phyloP scores from a whole-genome alignment of 2,888 invertebrate genomes.

The Aleiodes testaceus region DNA sequence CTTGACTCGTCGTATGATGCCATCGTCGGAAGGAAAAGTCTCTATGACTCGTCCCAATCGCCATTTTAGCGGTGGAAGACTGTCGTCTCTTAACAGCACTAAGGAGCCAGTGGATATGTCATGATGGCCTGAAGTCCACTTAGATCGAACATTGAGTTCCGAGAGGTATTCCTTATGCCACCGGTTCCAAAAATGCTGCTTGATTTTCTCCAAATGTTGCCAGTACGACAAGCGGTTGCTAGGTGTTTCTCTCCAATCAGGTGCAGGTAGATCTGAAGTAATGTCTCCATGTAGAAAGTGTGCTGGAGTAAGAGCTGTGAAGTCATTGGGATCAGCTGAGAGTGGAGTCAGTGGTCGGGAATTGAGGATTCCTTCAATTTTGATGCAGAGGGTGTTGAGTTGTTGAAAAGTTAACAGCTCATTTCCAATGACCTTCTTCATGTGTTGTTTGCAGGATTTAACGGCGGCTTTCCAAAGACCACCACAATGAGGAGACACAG shows the following conservation, averaged over 20 bases:
- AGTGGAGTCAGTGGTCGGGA: constrained; percentile 42
- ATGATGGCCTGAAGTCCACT: constrained; percentile 42
- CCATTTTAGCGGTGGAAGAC: constrained; percentile 32
- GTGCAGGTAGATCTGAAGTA: constrained; percentile 34
- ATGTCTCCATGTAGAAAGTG: constrained; percentile 52
- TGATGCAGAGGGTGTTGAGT: constrained; percentile 44
- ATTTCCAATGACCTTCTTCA: constrained; percentile 49
- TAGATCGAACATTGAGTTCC: constrained; percentile 47
- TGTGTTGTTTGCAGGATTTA: constrained; percentile 57
- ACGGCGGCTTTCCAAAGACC: constrained; percentile 57
- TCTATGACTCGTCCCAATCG: constrained; percentile 24
- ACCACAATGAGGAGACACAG: constrained; percentile 54
- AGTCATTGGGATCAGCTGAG: constrained; percentile 48
- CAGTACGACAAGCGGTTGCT: constrained; percentile 47
- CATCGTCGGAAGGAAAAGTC: constrained; percentile 42
- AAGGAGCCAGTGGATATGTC: constrained; percentile 20
- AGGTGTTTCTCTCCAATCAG: constrained; percentile 37
- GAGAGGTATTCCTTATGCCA: constrained; percentile 51
- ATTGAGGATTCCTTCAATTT: background rate
- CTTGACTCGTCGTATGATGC: constrained; percentile 17
- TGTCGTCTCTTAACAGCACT: constrained; percentile 30
- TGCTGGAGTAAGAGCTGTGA: constrained; percentile 43
- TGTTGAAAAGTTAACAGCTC: constrained; percentile 53
- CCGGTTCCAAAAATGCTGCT: constrained; percentile 49
- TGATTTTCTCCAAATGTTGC: constrained; percentile 49